Evolutionary conservation across 2,797 vertebrate genomes (phyloP).

Genomic region (Gadopsis bispinosus): DNA sequence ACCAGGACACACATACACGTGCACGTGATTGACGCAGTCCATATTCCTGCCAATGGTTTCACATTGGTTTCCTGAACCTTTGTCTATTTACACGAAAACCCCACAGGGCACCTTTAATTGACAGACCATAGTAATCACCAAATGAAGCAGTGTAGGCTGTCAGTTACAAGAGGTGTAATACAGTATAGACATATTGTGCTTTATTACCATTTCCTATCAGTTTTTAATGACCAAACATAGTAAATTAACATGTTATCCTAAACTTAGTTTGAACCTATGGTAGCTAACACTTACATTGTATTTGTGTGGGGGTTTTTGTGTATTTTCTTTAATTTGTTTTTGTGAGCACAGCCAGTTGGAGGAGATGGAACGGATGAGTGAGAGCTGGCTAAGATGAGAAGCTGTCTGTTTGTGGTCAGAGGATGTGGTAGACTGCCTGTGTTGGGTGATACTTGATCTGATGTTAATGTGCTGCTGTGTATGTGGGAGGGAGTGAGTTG

Average conservation of each 20-base stretch:
- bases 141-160: not conserved
- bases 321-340: no score
- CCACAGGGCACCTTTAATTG: not conserved
- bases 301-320: conserved; percentile 1
- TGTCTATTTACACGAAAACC: not conserved
- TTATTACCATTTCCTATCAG: not conserved
- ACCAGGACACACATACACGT: not conserved
- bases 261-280: not conserved
- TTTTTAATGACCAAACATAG: conserved; percentile 5
- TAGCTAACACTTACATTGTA: not conserved
- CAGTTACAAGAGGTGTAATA: not conserved
- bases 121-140: not conserved
- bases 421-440: conserved; percentile 83
- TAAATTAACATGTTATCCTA: conserved; percentile 14
- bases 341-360: conserved; percentile 57
- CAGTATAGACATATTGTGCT: not conserved
- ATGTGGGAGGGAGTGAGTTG: conserved; percentile 78
- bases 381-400: conserved; percentile 77
- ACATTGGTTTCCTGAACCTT: not conserved
- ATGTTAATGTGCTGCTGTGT: conserved; percentile 88
- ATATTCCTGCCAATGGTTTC: not conserved
- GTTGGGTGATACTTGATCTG: conserved; percentile 89
- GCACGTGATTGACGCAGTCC: not conserved
- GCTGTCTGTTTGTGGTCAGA: conserved; percentile 85
- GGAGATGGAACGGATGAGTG: conserved; percentile 64